These are phyloP conservation scores for Drosophila neonasuta DNA, from an alignment of 2,888 invertebrate genomes.

Conservation along the genomic window DNA sequence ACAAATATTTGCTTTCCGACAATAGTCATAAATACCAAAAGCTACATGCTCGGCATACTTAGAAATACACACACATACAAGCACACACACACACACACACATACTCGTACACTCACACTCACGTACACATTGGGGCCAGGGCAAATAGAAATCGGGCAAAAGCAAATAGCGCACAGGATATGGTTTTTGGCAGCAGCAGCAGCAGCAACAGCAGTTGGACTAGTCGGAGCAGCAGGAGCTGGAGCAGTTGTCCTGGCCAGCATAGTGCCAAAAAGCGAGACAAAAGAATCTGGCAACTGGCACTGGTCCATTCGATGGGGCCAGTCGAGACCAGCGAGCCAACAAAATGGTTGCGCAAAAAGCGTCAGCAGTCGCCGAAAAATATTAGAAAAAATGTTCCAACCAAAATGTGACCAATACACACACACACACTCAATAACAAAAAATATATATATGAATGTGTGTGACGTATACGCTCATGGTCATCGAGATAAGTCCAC, in stretches of 20 bases:
- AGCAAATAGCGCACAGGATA: constrained; percentile 77
- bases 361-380: constrained; percentile 69
- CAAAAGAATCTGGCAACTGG: constrained; percentile 54
- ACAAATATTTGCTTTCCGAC: constrained; percentile 82
- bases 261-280: constrained; percentile 66
- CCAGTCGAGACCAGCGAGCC: constrained; percentile 37
- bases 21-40: constrained; percentile 82
- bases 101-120: constrained; percentile 11
- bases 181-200: constrained; percentile 74
- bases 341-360: constrained; percentile 78
- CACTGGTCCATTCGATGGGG: constrained; percentile 45
- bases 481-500: not conserved
- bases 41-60: constrained; percentile 82
- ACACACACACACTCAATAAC: constrained; percentile 18
- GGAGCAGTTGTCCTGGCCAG: constrained; percentile 35
- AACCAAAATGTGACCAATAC: constrained; percentile 42
- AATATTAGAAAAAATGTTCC: constrained; percentile 69
- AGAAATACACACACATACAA: constrained; percentile 65
- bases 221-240: constrained; percentile 18
- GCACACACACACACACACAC: constrained; percentile 40
- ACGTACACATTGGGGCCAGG: constrained; percentile 43
- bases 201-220: constrained; percentile 45
- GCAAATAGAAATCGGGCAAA: constrained; percentile 79
- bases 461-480: not conserved
- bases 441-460: not conserved